Percentiles rank a stretch among this genome's conserved stretches.
Evolutionary conservation across 92 coral and sea anemone genomes (phyloP).

Genomic region (Zoanthus sansibaricus): DNA sequence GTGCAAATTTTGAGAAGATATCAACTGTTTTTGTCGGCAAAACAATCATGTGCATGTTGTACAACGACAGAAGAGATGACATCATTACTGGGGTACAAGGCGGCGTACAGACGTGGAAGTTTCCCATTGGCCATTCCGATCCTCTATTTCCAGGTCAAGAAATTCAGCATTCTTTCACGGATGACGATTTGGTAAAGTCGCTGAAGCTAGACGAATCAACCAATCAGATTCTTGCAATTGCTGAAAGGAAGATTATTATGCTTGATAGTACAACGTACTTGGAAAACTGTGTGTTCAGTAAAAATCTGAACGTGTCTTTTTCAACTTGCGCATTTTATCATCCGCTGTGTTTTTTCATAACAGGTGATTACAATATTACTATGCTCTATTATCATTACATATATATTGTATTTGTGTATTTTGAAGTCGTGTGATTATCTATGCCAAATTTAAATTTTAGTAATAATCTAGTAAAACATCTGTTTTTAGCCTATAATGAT

Average conservation of each 20-base stretch:
- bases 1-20: constrained; percentile 72
- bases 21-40: constrained; percentile 74
- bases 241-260: constrained; percentile 84
- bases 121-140: constrained; percentile 92
- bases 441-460: too few species aligned
- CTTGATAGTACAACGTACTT: constrained; percentile 66
- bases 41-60: constrained; percentile 80
- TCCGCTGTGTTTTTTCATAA: constrained; percentile 90
- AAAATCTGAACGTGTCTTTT: constrained; percentile 78
- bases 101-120: constrained; percentile 91
- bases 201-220: constrained; percentile 72
- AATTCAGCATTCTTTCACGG: constrained; percentile 73
- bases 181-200: constrained; percentile 87
- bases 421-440: too few species aligned
- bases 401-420: too few species aligned
- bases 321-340: constrained; percentile 88
- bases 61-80: constrained; percentile 89
- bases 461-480: too few species aligned
- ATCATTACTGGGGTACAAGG: constrained; percentile 88
- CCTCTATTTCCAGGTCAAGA: constrained; percentile 83
- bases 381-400: background rate
- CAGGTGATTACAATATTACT: constrained; percentile 56
- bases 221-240: constrained; percentile 80
- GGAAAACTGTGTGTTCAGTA: constrained; percentile 71
- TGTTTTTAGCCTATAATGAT: too few species aligned